phyloP scores from a whole-genome alignment of 2,797 vertebrate genomes.

The Myotis vivesi region DNA sequence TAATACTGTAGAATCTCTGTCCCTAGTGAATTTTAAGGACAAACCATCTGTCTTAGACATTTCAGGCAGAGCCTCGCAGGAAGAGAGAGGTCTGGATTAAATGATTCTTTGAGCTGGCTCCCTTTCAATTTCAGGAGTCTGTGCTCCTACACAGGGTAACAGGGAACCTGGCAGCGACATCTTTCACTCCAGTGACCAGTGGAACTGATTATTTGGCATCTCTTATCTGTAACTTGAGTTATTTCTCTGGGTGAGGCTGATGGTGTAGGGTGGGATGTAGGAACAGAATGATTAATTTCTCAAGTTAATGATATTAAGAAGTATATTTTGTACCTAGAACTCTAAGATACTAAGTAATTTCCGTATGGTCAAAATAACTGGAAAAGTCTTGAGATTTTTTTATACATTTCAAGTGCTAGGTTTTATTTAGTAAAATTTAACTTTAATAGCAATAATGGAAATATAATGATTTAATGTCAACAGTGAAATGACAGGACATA shows the following conservation, averaged over 20 bases:
- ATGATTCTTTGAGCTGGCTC: constrained; percentile 52
- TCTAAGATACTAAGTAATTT: constrained; percentile 32
- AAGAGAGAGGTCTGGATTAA: constrained; percentile 59
- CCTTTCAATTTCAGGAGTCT: constrained; percentile 60
- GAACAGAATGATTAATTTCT: neutral
- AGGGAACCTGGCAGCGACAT: neutral
- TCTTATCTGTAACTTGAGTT: constrained; percentile 26
- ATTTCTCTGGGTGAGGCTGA: neutral
- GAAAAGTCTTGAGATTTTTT: constrained; percentile 45
- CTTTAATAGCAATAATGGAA: constrained; percentile 34
- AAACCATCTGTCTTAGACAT: constrained; percentile 71
- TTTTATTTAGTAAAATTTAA: constrained; percentile 52
- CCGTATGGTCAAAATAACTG: neutral
- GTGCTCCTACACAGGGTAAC: neutral
- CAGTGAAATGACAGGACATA: constrained; percentile 48
- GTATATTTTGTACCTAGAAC: neutral
- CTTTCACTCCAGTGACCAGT: constrained; percentile 25
- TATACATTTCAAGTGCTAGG: neutral
- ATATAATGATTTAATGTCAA: neutral
- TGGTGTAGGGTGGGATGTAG: neutral
- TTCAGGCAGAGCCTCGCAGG: constrained; percentile 49
- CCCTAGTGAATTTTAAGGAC: constrained; percentile 71
- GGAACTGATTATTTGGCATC: neutral
- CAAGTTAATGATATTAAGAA: constrained; percentile 15
- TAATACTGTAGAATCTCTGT: constrained; percentile 67